A percentile compares a stretch with the other conserved stretches of the same genome.
Conservation (phyloP, 2,888 invertebrate species). For the Harpalus rufipes region DNA sequence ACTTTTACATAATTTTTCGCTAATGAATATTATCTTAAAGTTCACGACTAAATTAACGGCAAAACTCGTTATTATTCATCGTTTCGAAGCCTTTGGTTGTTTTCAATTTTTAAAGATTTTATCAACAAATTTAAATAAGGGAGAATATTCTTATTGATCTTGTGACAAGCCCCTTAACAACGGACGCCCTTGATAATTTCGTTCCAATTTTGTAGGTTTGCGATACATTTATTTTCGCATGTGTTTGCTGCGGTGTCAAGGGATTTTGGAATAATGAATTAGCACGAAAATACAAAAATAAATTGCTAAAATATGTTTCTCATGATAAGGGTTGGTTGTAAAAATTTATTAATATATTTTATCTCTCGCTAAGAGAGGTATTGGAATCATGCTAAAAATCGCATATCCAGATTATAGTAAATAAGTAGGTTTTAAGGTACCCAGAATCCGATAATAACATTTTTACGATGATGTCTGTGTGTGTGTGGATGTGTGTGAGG, state of each 20-base stretch:
- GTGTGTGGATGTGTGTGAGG: too few relatives aligned
- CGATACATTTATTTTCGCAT: slow-evolving; percentile 3
- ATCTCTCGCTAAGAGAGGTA: too few relatives aligned
- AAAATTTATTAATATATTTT: too few relatives aligned
- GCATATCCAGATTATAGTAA: too few relatives aligned
- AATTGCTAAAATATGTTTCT: not conserved
- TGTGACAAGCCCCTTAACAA: not conserved
- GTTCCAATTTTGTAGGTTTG: not conserved
- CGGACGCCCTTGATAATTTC: slow-evolving; percentile 14
- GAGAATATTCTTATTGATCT: not conserved
- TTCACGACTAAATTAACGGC: not conserved
- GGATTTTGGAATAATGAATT: not conserved
- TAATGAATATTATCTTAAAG: slow-evolving; percentile 3
- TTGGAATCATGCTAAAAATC: too few relatives aligned
- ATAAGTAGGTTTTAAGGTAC: too few relatives aligned
- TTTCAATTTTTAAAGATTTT: slow-evolving; percentile 7
- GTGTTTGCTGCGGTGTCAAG: not conserved
- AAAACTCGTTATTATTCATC: slow-evolving; percentile 8
- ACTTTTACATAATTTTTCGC: slow-evolving; percentile 16
- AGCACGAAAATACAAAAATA: not conserved
- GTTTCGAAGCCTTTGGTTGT: not conserved
- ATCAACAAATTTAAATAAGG: slow-evolving; percentile 22
- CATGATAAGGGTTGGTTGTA: too few relatives aligned
- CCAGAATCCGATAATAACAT: too few relatives aligned
- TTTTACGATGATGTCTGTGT: too few relatives aligned